A percentile compares a stretch with the other conserved stretches of the same genome.
These are phyloP conservation scores for Apamea anceps DNA, from an alignment of 2,888 invertebrate genomes.

Conservation along the genomic window DNA sequence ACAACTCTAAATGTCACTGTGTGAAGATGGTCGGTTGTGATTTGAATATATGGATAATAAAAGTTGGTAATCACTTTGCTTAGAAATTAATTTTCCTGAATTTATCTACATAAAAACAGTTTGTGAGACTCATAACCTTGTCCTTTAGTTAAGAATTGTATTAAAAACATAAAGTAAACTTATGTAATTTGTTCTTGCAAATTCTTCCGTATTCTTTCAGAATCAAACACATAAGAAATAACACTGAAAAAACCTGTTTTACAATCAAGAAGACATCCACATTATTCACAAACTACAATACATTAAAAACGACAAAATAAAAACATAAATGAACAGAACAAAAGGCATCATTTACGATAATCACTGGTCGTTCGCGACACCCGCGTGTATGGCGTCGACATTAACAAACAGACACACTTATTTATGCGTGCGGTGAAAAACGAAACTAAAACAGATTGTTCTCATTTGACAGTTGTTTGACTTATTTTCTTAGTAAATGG, in stretches of 20 bases:
- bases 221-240: background rate
- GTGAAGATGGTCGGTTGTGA: no score
- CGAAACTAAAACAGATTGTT: conserved; percentile 33
- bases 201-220: background rate
- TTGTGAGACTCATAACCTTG: background rate
- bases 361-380: conserved; percentile 55
- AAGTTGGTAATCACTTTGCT: no score
- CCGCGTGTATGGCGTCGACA: conserved; percentile 41
- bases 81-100: background rate
- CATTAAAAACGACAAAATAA: conserved; percentile 42
- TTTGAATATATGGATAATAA: no score
- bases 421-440: conserved; percentile 6
- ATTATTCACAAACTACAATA: conserved; percentile 19
- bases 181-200: background rate
- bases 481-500: conserved; percentile 25
- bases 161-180: background rate
- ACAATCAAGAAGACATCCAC: conserved; percentile 1
- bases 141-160: background rate
- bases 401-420: conserved; percentile 28
- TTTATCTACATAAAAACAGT: background rate
- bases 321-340: conserved; percentile 53
- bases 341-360: conserved; percentile 60
- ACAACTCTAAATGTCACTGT: background rate
- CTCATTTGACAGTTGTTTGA: conserved; percentile 29
- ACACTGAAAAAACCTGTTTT: background rate